A percentile compares a stretch with the other conserved stretches of the same genome.
Evolutionary conservation across 2,113 vertebrate species (phyloP).

Genomic region (Pollimyrus isidori): DNA sequence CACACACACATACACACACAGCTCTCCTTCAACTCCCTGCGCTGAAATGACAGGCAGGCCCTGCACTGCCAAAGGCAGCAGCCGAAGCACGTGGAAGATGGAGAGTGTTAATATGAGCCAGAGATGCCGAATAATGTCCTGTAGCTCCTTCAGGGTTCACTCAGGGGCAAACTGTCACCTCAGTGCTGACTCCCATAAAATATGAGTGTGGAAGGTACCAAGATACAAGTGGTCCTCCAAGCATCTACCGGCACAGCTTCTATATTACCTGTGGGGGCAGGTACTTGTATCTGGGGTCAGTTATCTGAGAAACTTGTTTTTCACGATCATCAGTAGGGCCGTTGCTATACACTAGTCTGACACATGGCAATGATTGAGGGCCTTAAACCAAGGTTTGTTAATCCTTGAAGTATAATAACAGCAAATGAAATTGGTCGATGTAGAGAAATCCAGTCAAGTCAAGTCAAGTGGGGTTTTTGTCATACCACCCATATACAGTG

Average conservation of each 20-base stretch:
- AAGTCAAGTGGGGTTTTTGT: neutral
- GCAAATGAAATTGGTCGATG: neutral
- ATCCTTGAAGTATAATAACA: neutral
- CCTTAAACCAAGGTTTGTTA: neutral
- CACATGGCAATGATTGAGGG: neutral
- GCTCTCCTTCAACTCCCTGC: neutral
- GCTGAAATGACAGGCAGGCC: neutral
- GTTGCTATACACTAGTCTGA: neutral
- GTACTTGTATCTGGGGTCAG: neutral
- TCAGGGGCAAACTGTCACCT: neutral
- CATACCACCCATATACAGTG: neutral
- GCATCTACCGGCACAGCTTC: neutral
- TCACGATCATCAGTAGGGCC: neutral
- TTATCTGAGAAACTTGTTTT: neutral
- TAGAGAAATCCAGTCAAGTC: neutral
- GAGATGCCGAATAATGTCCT: neutral
- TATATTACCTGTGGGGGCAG: neutral
- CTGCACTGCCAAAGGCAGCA: neutral
- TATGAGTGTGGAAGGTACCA: neutral
- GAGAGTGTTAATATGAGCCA: conserved; percentile 4
- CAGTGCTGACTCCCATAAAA: neutral
- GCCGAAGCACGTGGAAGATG: neutral
- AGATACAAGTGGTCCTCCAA: neutral
- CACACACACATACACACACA: neutral
- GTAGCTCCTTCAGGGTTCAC: neutral